Percentiles rank a stretch among this genome's conserved stretches.
Conservation (phyloP, 1,140 invertebrate species). For the Cecropterus lyciades region DNA sequence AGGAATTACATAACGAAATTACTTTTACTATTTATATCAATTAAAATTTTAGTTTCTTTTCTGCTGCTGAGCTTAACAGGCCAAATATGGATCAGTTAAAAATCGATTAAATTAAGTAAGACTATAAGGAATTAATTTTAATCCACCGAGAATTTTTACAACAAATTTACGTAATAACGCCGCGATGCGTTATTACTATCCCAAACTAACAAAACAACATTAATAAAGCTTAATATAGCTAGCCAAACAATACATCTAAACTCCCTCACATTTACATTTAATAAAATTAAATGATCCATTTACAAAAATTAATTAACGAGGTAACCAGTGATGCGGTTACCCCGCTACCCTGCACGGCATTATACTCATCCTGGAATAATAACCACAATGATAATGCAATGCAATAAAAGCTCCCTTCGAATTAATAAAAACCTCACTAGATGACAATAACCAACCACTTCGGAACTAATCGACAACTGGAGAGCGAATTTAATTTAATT, state of each 20-base stretch:
- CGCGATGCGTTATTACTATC: no score
- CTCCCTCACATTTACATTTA: conserved; percentile 81
- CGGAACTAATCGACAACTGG: conserved; percentile 72
- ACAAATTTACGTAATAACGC: no score
- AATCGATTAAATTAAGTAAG: no score
- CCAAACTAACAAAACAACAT: conserved; percentile 18
- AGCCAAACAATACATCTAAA: conserved; percentile 33
- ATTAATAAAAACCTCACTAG: conserved; percentile 81
- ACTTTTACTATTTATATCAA: neutral
- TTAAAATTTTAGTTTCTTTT: neutral
- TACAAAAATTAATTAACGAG: conserved; percentile 83
- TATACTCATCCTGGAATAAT: conserved; percentile 52
- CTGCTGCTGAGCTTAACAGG: neutral
- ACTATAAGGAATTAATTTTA: no score
- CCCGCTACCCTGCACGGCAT: conserved; percentile 54
- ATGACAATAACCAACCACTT: conserved; percentile 76
- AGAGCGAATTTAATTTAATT: conserved; percentile 68
- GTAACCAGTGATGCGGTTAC: conserved; percentile 74
- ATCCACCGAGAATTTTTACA: no score
- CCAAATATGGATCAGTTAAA: neutral
- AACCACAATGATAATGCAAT: conserved; percentile 68
- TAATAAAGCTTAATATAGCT: conserved; percentile 6
- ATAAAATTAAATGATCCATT: conserved; percentile 84
- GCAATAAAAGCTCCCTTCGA: conserved; percentile 67
- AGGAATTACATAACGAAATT: neutral